Evolutionary conservation across 1,140 invertebrate species (phyloP).

Genomic region (Drosophila trapezifrons): DNA sequence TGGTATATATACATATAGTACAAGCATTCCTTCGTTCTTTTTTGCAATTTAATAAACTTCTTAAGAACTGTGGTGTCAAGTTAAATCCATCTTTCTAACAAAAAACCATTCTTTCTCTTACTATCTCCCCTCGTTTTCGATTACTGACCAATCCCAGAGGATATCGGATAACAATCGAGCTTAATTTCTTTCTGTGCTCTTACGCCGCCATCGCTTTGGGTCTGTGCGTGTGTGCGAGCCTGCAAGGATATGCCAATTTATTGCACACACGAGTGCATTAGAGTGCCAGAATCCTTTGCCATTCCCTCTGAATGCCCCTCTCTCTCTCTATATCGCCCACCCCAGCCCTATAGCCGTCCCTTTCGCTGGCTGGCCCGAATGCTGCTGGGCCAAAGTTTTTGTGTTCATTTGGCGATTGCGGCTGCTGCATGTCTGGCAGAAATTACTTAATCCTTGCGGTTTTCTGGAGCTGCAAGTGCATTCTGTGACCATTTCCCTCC

Average conservation of each 20-base stretch:
- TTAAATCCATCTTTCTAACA: not conserved
- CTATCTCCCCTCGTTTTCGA: not conserved
- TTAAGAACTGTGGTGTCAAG: not conserved
- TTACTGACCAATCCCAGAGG: constrained; percentile 6
- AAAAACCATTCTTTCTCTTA: not conserved
- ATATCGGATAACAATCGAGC: constrained; percentile 15
- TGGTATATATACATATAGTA: too few species aligned
- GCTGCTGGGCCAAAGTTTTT: constrained; percentile 67
- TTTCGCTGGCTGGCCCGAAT: constrained; percentile 27
- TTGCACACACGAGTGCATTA: constrained; percentile 83
- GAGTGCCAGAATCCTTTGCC: constrained; percentile 57
- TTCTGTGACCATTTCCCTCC: constrained; percentile 35
- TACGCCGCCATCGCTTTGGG: not conserved
- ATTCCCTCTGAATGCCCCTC: constrained; percentile 7
- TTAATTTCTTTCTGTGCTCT: constrained; percentile 10
- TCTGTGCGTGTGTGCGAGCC: constrained; percentile 31
- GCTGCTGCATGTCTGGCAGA: constrained; percentile 81
- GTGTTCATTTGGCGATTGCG: constrained; percentile 81
- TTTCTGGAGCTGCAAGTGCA: constrained; percentile 68
- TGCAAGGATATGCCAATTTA: constrained; percentile 81
- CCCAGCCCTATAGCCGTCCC: not conserved
- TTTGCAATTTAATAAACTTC: too few species aligned
- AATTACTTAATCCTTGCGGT: constrained; percentile 83
- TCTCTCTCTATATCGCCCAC: not conserved
- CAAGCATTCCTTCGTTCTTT: not conserved